Base-by-base conservation (phyloP, 2,888 invertebrate genomes). In the Pristionchus exspectatus region DNA sequence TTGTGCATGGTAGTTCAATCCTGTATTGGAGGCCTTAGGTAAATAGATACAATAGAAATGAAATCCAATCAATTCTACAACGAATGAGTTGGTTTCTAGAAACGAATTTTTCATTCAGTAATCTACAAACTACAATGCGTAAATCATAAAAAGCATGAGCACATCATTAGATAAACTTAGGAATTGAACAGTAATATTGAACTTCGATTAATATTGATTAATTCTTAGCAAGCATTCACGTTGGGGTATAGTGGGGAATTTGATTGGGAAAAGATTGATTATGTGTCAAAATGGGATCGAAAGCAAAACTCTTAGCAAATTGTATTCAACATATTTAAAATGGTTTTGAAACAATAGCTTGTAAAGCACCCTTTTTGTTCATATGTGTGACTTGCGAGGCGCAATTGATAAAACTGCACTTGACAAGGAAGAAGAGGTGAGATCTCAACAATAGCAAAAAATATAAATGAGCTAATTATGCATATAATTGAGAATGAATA, bases 131-230 rank as follows among this genome's bases (percentile, higher is more conserved):
- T 50, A 81, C 81, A 9, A 50, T 81, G 81, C 33, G 38, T 16
- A 77, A 77, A 77, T 38, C 74, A 77, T 77, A 50, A 27, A 12
- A 81, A 81, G 81, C 81, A 77, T 44, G 44, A 50, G 14, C 27
- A 27, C 18, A 9, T 74, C 77, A 81, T 81, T 81, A 27, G 50
- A 81, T 50, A n/a, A 81, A 81, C 81, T 54, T 50, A 81, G 50
- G 12, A 10, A 44, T 77, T 50, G 18, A 30, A 30, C n/a, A 77
- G 81, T 50, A 50, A 81, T 33, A 50, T 27, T 50, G 81, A 77
- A 24, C 38, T 77, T 21, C 50, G 54, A 81, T 81, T 50, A 81
- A 21, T 81, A 50, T 50, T 81, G 9, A 50, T 77, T 77, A 77
- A 27, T 81, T 21, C 27, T 50, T 54, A 24, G 27, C 50, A 81